Percentiles rank a stretch among this genome's conserved stretches.
These are phyloP conservation scores for Nemoura dubitans DNA, from an alignment of 2,888 invertebrate species.

Conservation along the genomic window DNA sequence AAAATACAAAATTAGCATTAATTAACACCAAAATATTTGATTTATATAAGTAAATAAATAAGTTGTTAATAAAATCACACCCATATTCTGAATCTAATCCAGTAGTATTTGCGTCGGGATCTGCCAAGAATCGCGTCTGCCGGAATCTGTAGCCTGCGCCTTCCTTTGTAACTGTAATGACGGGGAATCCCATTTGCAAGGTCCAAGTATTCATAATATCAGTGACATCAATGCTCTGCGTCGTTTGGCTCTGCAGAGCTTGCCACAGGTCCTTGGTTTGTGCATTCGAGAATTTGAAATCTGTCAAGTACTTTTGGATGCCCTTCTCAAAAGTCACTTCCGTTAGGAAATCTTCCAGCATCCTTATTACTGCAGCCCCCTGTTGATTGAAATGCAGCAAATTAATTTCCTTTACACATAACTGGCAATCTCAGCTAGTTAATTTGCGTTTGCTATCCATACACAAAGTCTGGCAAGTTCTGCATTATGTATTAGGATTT, in stretches of 20 bases:
- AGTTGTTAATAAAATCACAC: constrained; percentile 55
- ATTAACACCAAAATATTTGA: neutral
- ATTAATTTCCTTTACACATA: neutral
- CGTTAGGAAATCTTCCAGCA: constrained; percentile 86
- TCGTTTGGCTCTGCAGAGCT: constrained; percentile 69
- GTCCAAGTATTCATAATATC: constrained; percentile 90
- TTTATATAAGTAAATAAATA: neutral
- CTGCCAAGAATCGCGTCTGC: constrained; percentile 79
- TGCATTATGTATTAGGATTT: no score
- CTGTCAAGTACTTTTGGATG: constrained; percentile 77
- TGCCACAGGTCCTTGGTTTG: constrained; percentile 80
- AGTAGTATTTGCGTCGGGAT: constrained; percentile 67
- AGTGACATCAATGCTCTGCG: constrained; percentile 64
- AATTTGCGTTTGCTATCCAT: no score
- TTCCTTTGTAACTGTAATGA: constrained; percentile 69
- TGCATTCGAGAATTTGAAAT: constrained; percentile 77
- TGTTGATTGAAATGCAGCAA: constrained; percentile 55
- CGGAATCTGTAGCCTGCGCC: constrained; percentile 65
- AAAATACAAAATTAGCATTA: constrained; percentile 31
- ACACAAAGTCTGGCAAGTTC: no score
- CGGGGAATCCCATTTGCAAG: constrained; percentile 86
- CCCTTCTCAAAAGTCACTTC: constrained; percentile 75
- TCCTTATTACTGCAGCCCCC: constrained; percentile 88
- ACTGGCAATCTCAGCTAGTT: no score
- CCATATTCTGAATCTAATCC: constrained; percentile 60